Evolutionary conservation across 1,140 invertebrate genomes (phyloP), one percentile per base, ranked within the genome.

Genomic region (Lithobius niger): DNA sequence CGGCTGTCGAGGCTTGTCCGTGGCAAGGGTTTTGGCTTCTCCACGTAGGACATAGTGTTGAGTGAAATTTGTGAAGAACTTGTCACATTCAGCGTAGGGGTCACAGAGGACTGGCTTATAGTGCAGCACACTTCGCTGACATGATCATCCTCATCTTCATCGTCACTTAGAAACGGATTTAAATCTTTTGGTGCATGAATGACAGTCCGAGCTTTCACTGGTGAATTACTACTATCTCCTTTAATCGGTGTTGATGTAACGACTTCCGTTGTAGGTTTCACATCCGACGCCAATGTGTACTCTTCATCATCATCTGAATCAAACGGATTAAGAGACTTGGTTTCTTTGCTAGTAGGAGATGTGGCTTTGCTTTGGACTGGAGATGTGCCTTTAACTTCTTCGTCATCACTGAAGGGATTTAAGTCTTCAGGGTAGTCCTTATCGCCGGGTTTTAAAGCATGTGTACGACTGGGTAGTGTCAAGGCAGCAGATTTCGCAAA

Each of bases 381-480:
- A 36, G 31, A n/a, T 36, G 31, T 36, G 6, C 6, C 21, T 4
- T 52, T 45, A 27, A 28, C 40, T 13, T 25, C 16, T 25, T 53
- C 25, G n/a, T 13, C 49, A 15, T 54, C 52, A 18, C 63, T 69
- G 58, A 74, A 74, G 2, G 87, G 87, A 76, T 90, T 90, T 49
- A 89, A 70, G 59, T 82, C 77, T 45, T 79, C 76, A 0, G 86
- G 86, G 73, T 90, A 89, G 26, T 76, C 66, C 43, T 13, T 45
- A n/a, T 36, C 31, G 10, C n/a, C 31, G 10, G 31, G 31, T 36
- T 36, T 36, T 10, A 36, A n/a, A 36, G 31, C 31, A 36, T 36
- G 10, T 36, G 10, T n/a, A n/a, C n/a, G n/a, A 45, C 43, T 10
- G 22, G 43, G 43, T 18, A 19, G 19, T 19, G 6, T 45, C 43